phyloP scores from a whole-genome alignment of 1,140 invertebrate species.

The Arion vulgaris region DNA sequence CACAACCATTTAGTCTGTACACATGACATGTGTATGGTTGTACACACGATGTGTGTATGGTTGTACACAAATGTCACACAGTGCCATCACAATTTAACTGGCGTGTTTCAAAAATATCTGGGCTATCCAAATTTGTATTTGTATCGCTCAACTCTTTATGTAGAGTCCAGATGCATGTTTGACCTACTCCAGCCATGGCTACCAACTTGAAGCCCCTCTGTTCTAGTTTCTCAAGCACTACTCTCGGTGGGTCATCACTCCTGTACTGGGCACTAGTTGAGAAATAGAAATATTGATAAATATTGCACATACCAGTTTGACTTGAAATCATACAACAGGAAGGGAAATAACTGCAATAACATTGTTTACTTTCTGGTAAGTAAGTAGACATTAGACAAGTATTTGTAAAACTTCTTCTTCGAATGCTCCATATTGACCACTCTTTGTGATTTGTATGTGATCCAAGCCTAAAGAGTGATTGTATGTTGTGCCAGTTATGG shows the following conservation, averaged over 20 bases:
- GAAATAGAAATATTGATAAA: constrained; percentile 35
- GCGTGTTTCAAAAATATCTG: not conserved
- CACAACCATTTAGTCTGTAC: too few relatives aligned
- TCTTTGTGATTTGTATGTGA: too few relatives aligned
- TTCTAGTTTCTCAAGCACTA: constrained; percentile 73
- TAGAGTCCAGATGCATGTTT: constrained; percentile 75
- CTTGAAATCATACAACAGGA: not conserved
- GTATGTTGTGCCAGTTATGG: too few relatives aligned
- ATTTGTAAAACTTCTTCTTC: too few relatives aligned
- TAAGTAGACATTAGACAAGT: too few relatives aligned
- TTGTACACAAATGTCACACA: too few relatives aligned
- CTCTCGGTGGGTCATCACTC: constrained; percentile 65
- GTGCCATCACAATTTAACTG: not conserved
- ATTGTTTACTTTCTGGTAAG: not conserved
- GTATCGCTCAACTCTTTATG: constrained; percentile 75
- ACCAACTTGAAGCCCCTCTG: constrained; percentile 68
- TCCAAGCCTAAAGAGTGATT: too few relatives aligned
- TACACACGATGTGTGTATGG: too few relatives aligned
- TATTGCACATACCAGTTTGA: not conserved
- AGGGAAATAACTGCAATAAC: not conserved
- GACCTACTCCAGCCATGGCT: constrained; percentile 72
- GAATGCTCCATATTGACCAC: too few relatives aligned
- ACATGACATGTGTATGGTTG: too few relatives aligned
- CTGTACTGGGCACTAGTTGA: constrained; percentile 68
- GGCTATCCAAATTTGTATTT: constrained; percentile 19